Conservation (phyloP, 2,888 invertebrate genomes). For the Ellobium chinense region DNA sequence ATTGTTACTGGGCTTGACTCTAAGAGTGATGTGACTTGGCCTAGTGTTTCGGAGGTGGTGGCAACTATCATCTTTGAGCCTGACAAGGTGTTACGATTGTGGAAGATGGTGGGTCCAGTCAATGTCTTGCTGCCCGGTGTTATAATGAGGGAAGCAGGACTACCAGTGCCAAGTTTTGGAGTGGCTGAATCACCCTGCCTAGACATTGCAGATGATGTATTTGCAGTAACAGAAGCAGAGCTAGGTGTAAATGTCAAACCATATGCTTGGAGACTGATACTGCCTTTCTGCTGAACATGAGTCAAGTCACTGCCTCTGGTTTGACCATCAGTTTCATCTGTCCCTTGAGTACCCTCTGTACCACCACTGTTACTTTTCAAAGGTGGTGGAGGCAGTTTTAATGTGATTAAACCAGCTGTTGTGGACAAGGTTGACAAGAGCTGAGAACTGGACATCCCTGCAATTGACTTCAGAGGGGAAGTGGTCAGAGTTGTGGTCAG, state of each 20-base stretch:
- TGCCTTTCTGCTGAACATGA: not conserved
- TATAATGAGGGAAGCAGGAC: conserved; percentile 21
- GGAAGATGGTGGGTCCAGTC: conserved; percentile 17
- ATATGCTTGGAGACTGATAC: not conserved
- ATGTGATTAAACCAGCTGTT: conserved; percentile 22
- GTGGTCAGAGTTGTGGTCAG: not conserved
- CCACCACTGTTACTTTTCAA: not conserved
- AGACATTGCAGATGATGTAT: not conserved
- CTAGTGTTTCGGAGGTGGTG: conserved; percentile 61
- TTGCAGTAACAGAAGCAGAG: not conserved
- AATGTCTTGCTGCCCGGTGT: conserved; percentile 18
- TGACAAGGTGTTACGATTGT: not conserved
- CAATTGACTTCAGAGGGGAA: not conserved
- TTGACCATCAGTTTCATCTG: not conserved
- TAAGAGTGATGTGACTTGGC: conserved; percentile 68
- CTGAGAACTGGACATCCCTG: conserved; percentile 1
- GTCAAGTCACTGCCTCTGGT: not conserved
- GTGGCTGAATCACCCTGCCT: not conserved
- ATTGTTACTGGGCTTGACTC: conserved; percentile 62
- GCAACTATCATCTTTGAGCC: conserved; percentile 7
- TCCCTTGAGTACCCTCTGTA: not conserved
- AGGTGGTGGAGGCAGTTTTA: conserved; percentile 24
- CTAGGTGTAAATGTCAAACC: not conserved
- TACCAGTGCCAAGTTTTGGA: not conserved
- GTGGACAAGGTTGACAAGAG: conserved; percentile 23